A percentile compares a stretch with the other conserved stretches of the same genome.
phyloP scores from a whole-genome alignment of 1,140 invertebrate species.

The Drosophila mojavensis region DNA sequence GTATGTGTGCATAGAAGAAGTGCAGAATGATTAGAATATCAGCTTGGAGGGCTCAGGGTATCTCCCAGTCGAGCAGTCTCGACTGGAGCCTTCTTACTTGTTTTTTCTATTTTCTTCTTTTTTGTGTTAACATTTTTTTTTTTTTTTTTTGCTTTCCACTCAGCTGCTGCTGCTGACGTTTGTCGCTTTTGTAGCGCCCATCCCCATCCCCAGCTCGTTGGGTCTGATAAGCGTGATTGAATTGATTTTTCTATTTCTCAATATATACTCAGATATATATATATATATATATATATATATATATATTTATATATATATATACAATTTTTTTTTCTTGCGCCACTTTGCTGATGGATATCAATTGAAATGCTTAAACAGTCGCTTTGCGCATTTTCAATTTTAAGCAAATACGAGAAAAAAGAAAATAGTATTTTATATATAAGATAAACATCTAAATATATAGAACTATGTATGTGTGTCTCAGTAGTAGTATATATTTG shows the following conservation, averaged over 20 bases:
- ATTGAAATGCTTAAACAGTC: constrained; percentile 78
- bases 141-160: constrained; percentile 21
- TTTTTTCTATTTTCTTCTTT: constrained; percentile 20
- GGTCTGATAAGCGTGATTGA: constrained; percentile 76
- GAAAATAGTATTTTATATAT: constrained; percentile 7
- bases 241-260: constrained; percentile 62
- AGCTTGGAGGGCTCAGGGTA: too few species aligned
- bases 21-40: too few species aligned
- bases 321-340: constrained; percentile 43
- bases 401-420: constrained; percentile 25
- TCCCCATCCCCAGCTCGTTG: constrained; percentile 10
- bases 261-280: constrained; percentile 12
- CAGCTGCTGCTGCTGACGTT: constrained; percentile 64
- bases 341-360: constrained; percentile 79
- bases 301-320: too few species aligned
- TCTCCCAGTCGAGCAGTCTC: too few species aligned
- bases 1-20: too few species aligned
- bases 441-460: not conserved
- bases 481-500: constrained; percentile 44
- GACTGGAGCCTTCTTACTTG: too few species aligned
- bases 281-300: constrained; percentile 3
- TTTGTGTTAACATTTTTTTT: constrained; percentile 16
- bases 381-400: constrained; percentile 74
- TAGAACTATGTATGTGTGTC: not conserved
- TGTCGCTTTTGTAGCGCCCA: constrained; percentile 53